These are phyloP conservation scores for Syngnathoides biaculeatus DNA, from an alignment of 2,113 vertebrate species.

Conservation along the genomic window DNA sequence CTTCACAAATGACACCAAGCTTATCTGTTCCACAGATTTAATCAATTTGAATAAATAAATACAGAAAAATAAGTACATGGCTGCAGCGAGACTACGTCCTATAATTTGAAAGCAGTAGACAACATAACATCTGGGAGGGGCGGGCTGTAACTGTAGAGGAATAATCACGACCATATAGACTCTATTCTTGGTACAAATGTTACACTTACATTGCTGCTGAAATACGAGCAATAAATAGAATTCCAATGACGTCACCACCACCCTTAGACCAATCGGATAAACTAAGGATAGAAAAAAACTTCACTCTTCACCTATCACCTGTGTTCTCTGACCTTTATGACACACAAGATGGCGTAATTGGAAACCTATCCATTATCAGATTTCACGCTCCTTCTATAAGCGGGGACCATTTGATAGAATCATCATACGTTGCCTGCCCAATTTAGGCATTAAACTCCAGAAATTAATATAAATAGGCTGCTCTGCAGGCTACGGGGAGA, in stretches of 20 bases:
- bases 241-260: too few species aligned
- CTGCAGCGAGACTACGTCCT: slow-evolving; percentile 58
- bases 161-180: slow-evolving; percentile 30
- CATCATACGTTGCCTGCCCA: background rate
- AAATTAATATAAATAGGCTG: slow-evolving; percentile 12
- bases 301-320: too few species aligned
- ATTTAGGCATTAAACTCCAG: slow-evolving; percentile 12
- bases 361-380: too few species aligned
- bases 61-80: slow-evolving; percentile 76
- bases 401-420: background rate
- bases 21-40: slow-evolving; percentile 26
- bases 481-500: slow-evolving; percentile 6
- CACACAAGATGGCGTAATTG: too few species aligned
- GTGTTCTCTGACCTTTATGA: too few species aligned
- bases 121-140: slow-evolving; percentile 33
- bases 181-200: slow-evolving; percentile 32
- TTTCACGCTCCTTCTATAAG: slow-evolving; percentile 12
- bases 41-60: slow-evolving; percentile 76
- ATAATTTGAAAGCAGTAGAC: slow-evolving; percentile 60
- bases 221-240: slow-evolving; percentile 20
- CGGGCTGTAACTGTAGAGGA: slow-evolving; percentile 36
- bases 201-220: slow-evolving; percentile 28
- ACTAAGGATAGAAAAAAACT: too few species aligned
- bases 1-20: slow-evolving; percentile 18
- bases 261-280: too few species aligned